These are phyloP conservation scores for Volucella inanis DNA, from an alignment of 2,888 invertebrate species.

Conservation along the genomic window DNA sequence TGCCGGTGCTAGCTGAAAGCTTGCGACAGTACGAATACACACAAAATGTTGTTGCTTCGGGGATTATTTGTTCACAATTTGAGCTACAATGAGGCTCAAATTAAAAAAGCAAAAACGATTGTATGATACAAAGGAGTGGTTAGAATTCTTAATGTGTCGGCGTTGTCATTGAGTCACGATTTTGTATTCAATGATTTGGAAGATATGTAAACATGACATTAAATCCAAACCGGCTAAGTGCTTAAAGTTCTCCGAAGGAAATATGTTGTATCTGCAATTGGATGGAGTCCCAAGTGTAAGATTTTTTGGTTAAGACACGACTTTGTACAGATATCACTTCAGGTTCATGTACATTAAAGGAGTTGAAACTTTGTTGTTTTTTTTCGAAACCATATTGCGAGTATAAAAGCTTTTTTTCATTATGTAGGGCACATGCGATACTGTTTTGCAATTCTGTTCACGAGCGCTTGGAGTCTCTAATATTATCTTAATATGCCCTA, in stretches of 20 bases:
- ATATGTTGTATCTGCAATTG: constrained; percentile 5
- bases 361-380: too few relatives aligned
- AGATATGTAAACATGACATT: constrained; percentile 31
- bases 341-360: too few relatives aligned
- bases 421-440: too few relatives aligned
- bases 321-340: too few relatives aligned
- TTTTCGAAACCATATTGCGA: too few relatives aligned
- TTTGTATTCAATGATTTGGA: constrained; percentile 1
- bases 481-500: too few relatives aligned
- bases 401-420: too few relatives aligned
- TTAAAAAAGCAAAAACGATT: not conserved
- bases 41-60: not conserved
- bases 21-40: too few relatives aligned
- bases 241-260: not conserved
- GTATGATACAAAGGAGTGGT: constrained; percentile 26
- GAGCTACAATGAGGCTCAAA: constrained; percentile 1
- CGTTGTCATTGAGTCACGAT: constrained; percentile 54
- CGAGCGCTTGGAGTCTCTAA: too few relatives aligned
- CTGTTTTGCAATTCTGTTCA: too few relatives aligned
- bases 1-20: not conserved
- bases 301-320: too few relatives aligned
- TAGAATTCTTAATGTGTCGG: constrained; percentile 24
- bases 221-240: constrained; percentile 23
- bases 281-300: not conserved
- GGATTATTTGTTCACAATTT: constrained; percentile 22